Conservation (phyloP, 2,888 invertebrate species). For the Tenthredo livida region DNA sequence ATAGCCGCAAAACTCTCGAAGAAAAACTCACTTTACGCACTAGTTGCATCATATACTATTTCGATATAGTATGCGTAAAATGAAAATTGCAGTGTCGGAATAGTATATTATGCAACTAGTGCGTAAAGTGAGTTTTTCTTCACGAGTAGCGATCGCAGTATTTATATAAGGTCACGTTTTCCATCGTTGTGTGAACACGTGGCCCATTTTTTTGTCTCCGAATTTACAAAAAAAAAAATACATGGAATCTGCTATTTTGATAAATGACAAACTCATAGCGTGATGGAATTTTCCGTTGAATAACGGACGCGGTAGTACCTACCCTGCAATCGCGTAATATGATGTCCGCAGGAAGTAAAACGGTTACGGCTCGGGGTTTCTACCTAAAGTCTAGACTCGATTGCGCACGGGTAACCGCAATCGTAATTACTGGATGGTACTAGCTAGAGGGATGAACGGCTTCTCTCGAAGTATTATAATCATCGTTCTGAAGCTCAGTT, state of each 20-base stretch:
- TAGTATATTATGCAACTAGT: no score
- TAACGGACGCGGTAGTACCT: slow-evolving; percentile 12
- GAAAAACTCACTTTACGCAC: no score
- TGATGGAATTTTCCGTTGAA: neutral
- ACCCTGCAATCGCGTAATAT: neutral
- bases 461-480: neutral
- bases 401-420: slow-evolving; percentile 20
- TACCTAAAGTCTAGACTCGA: slow-evolving; percentile 4
- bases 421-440: slow-evolving; percentile 1
- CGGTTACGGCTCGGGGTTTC: neutral
- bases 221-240: no score
- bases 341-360: slow-evolving; percentile 21
- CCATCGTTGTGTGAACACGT: no score
- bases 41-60: no score
- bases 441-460: neutral
- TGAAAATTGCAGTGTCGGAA: no score
- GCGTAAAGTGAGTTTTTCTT: no score
- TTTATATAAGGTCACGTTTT: no score
- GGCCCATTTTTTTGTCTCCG: no score
- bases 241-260: neutral
- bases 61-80: no score
- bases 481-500: neutral
- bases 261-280: neutral
- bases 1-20: no score
- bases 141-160: no score